phyloP scores from a whole-genome alignment of 2,113 vertebrate species.

The Bostrychus sinensis region DNA sequence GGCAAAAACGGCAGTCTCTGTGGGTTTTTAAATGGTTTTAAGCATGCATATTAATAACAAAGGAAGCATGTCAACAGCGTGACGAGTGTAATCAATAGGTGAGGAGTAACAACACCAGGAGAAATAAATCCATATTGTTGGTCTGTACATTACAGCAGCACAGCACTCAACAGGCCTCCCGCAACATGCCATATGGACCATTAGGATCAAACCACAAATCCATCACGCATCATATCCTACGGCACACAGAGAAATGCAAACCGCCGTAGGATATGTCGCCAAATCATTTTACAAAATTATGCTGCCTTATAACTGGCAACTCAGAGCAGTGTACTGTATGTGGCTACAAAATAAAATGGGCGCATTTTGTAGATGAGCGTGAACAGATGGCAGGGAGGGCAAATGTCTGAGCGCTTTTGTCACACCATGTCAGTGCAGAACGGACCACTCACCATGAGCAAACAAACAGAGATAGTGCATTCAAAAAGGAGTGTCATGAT shows the following conservation, averaged over 20 bases:
- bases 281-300: background rate
- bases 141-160: constrained; percentile 35
- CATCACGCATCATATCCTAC: background rate
- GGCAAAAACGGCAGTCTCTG: background rate
- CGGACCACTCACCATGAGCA: background rate
- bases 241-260: background rate
- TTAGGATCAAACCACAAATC: constrained; percentile 8
- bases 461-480: background rate
- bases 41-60: background rate
- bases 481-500: constrained; percentile 1
- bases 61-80: constrained; percentile 1
- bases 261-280: background rate
- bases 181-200: constrained; percentile 41
- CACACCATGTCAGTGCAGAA: constrained; percentile 1
- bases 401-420: constrained; percentile 19
- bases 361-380: background rate
- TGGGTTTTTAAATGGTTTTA: background rate
- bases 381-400: constrained; percentile 26
- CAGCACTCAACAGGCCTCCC: constrained; percentile 30
- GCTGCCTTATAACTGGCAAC: background rate
- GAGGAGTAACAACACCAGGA: constrained; percentile 8
- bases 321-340: background rate
- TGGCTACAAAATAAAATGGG: background rate
- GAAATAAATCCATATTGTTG: constrained; percentile 43
- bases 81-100: background rate